Conservation (phyloP, 92 coral and sea anemone genomes). For the Zoanthus sociatus region DNA sequence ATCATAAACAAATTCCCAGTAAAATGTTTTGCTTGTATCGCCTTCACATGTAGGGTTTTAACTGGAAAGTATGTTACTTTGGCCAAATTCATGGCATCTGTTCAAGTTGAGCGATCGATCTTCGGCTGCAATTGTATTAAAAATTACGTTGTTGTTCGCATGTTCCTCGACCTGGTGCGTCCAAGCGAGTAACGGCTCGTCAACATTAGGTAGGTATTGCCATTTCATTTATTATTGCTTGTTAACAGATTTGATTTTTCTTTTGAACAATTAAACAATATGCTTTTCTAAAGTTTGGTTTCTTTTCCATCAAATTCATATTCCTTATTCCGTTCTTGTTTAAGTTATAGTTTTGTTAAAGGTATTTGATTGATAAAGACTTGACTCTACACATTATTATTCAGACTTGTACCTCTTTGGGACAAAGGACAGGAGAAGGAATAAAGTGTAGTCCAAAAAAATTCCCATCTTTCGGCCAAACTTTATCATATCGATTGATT, state of each 20-base stretch:
- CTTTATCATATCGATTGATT: not conserved
- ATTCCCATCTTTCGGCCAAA: not conserved
- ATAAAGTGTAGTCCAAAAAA: not conserved
- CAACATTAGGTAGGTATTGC: constrained; percentile 29
- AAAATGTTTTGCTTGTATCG: not conserved
- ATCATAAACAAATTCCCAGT: not conserved
- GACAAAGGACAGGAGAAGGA: not conserved
- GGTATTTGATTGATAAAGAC: not conserved
- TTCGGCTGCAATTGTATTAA: not conserved
- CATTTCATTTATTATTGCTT: constrained; percentile 11
- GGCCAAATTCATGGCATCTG: constrained; percentile 6
- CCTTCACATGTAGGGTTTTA: constrained; percentile 35
- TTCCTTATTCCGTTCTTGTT: not conserved
- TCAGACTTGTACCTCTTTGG: not conserved
- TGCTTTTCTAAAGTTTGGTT: not conserved
- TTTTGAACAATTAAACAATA: not conserved
- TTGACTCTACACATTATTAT: not conserved
- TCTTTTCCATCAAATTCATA: not conserved
- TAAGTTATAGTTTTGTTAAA: not conserved
- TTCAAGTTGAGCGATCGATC: constrained; percentile 16
- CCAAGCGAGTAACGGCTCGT: constrained; percentile 30
- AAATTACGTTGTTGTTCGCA: constrained; percentile 10
- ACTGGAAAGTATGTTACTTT: constrained; percentile 36
- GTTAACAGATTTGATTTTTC: not conserved
- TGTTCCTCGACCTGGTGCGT: constrained; percentile 26